Evolutionary conservation across 2,888 invertebrate genomes (phyloP).

Genomic region (Pachycephus smyrnensis): DNA sequence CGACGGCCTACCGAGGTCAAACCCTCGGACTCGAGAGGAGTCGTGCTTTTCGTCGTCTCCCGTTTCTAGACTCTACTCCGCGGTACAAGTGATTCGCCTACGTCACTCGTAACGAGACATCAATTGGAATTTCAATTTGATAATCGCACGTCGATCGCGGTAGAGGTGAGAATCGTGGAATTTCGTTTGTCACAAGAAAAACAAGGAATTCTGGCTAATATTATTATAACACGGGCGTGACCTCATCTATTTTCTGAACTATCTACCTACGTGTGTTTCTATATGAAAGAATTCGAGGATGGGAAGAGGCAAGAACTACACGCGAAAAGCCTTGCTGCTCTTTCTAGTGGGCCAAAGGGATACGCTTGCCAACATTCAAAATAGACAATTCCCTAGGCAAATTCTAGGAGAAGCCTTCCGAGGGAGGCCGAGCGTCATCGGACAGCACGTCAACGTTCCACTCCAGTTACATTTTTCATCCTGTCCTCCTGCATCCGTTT

Average conservation of each 20-base stretch:
- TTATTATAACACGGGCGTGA: background rate
- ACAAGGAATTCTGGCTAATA: background rate
- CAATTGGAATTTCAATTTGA: background rate
- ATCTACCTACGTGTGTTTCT: background rate
- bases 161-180: background rate
- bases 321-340: background rate
- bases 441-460: background rate
- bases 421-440: background rate
- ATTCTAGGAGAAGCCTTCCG: background rate
- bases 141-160: too few relatives aligned
- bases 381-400: background rate
- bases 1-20: slow-evolving; percentile 67
- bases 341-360: background rate
- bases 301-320: background rate
- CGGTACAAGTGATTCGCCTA: background rate
- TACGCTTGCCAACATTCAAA: background rate
- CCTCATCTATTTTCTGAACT: background rate
- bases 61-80: background rate
- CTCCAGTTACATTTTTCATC: background rate
- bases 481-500: background rate
- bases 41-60: slow-evolving; percentile 24
- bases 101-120: background rate
- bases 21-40: slow-evolving; percentile 55
- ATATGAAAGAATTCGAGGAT: background rate
- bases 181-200: too few relatives aligned